Base-by-base conservation (phyloP, 1,140 invertebrate genomes). In the Zophobas morio region DNA sequence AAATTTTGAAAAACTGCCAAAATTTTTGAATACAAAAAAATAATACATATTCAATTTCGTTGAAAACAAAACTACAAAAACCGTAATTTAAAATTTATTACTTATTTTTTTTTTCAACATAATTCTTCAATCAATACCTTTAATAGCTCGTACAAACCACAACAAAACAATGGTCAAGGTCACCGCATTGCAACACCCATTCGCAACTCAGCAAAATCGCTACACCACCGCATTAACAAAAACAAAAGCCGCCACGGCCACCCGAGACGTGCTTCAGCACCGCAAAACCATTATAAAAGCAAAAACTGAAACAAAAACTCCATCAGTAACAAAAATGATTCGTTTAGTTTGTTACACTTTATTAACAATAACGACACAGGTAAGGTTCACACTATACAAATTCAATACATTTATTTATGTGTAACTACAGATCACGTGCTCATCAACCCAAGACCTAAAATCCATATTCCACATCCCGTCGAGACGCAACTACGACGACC, bases 171-270 rank as follows among this genome's bases (percentile, higher is more conserved):
- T 46, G 6, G 42, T 60, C 56, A 60, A 60, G 33, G 56, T 60
- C 35, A 39, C 42, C 42, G 6, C 2, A 2, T 46, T 2, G 2
- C 6, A 6, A 46, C 42, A 3, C 6, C 2, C 6, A 46, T 46
- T 46, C n/a, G 42, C 42, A 60, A 60, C 36, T 60, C 56, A 60
- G 56, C 56, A 60, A 8, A 40, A 60, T 60, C 36, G 2, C 33
- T 46, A 3, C 6, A 46, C 6, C 3, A 3, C 42, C 2, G 6
- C 42, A 46, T 46, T 3, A 46, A 46, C 42, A 46, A 46, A 46
- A 46, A 6, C 2, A 46, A 60, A 36, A n/a, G n/a, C n/a, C n/a
- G n/a, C 8, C 56, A 60, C 33, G 56, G 56, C 37, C 35, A 6
- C 36, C 33, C 8, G 8, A 60, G 36, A 60, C 56, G 56, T 60